phyloP scores from a whole-genome alignment of 1,140 invertebrate species.

The Anoplolepis gracilipes region DNA sequence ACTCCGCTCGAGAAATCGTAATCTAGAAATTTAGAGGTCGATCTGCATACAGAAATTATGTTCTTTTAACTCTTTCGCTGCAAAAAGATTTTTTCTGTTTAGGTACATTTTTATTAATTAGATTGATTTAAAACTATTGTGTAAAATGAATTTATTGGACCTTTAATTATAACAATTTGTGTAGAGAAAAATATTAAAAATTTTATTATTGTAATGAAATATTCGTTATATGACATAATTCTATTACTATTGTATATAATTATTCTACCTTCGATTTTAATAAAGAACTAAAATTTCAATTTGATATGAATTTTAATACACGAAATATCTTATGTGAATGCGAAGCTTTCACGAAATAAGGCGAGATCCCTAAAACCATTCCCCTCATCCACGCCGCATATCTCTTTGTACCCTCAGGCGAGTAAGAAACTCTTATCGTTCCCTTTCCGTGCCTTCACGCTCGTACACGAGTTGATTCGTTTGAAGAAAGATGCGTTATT shows the following conservation, averaged over 20 bases:
- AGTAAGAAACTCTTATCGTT: constrained; percentile 28
- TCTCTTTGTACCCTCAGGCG: constrained; percentile 30
- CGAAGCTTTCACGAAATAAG: constrained; percentile 33
- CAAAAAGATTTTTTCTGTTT: not conserved
- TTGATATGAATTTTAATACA: constrained; percentile 4
- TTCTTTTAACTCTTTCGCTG: not conserved
- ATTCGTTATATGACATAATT: not conserved
- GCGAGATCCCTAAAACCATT: constrained; percentile 35
- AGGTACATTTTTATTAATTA: not conserved
- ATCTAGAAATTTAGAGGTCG: constrained; percentile 51
- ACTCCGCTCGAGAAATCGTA: constrained; percentile 41
- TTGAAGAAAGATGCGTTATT: constrained; percentile 52
- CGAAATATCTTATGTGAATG: not conserved
- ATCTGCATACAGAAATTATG: not conserved
- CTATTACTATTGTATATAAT: not conserved
- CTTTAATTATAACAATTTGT: not conserved
- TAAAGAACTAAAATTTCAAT: constrained; percentile 8
- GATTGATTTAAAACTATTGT: not conserved
- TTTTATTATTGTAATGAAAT: not conserved
- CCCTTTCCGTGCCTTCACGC: not conserved
- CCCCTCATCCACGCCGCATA: constrained; percentile 3
- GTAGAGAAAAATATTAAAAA: not conserved
- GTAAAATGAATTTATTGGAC: not conserved
- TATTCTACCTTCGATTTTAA: not conserved
- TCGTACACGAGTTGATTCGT: constrained; percentile 36